A percentile compares a stretch with the other conserved stretches of the same genome.
Conservation (phyloP, 2,113 vertebrate genomes). For the Sphaerodactylus townsendi region DNA sequence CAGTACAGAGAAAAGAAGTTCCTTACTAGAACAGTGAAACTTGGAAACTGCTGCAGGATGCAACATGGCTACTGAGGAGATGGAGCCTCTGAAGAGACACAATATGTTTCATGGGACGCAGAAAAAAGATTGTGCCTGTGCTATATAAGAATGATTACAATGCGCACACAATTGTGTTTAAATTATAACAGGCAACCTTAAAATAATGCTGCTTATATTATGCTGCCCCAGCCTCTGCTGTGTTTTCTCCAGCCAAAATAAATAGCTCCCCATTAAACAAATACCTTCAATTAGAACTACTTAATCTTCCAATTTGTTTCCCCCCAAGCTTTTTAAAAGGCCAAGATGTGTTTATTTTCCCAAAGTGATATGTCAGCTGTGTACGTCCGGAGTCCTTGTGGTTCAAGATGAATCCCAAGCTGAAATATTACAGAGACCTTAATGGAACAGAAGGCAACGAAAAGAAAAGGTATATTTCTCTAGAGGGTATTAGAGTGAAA, state of each 20-base stretch:
- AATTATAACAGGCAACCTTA: constrained; percentile 31
- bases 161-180: constrained; percentile 1
- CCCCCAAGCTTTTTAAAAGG: constrained; percentile 30
- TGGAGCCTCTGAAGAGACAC: not conserved
- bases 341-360: constrained; percentile 29
- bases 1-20: not conserved
- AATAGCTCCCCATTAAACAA: constrained; percentile 32
- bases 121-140: not conserved
- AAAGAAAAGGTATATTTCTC: constrained; percentile 45
- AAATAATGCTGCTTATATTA: constrained; percentile 2
- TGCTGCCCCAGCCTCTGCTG: not conserved
- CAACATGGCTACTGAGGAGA: not conserved
- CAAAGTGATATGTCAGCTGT: constrained; percentile 12
- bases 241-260: constrained; percentile 1
- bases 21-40: not conserved
- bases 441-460: constrained; percentile 37
- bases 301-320: constrained; percentile 44
- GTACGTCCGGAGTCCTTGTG: not conserved
- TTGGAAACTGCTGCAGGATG: not conserved
- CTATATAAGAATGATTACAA: not conserved
- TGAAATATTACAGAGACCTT: constrained; percentile 36
- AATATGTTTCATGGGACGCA: not conserved
- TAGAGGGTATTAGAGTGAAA: constrained; percentile 21
- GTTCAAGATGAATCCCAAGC: constrained; percentile 23
- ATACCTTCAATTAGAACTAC: constrained; percentile 37